Conservation (phyloP, 1,140 invertebrate species). For the Drosophila arawakana region DNA sequence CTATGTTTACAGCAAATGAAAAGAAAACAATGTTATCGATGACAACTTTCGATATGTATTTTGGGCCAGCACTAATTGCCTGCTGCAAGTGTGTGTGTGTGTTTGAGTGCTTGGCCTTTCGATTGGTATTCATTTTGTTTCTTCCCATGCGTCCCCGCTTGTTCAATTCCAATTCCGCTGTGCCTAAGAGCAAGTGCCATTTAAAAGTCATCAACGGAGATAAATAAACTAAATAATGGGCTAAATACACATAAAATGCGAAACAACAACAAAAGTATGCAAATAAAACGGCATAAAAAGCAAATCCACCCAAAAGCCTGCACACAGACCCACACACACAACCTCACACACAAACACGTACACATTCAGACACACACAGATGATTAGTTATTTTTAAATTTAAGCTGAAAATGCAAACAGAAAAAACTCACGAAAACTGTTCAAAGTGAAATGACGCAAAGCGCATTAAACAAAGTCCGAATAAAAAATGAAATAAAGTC, state of each 20-base stretch:
- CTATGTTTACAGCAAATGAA: background rate
- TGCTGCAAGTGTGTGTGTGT: background rate
- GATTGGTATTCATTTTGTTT: slow-evolving; percentile 25
- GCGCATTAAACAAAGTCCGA: slow-evolving; percentile 71
- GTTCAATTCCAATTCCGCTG: background rate
- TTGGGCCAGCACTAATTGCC: slow-evolving; percentile 22
- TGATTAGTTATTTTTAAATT: slow-evolving; percentile 73
- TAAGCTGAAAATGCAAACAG: slow-evolving; percentile 60
- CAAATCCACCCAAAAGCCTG: slow-evolving; percentile 44
- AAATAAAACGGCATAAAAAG: slow-evolving; percentile 65
- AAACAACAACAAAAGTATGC: slow-evolving; percentile 52
- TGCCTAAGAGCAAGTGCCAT: slow-evolving; percentile 66
- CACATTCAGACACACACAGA: slow-evolving; percentile 5
- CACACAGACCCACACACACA: slow-evolving; percentile 32
- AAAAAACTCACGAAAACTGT: slow-evolving; percentile 57
- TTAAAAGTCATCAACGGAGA: slow-evolving; percentile 80
- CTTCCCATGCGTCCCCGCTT: background rate
- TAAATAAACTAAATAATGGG: slow-evolving; percentile 77
- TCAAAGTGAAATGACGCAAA: slow-evolving; percentile 74
- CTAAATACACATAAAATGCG: slow-evolving; percentile 51
- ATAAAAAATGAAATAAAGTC: slow-evolving; percentile 38
- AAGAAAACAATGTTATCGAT: slow-evolving; percentile 8
- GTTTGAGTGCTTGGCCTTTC: slow-evolving; percentile 29
- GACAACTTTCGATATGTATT: slow-evolving; percentile 12
- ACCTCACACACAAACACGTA: background rate